These are phyloP conservation scores for Capitella teleta DNA, from an alignment of 1,140 invertebrate genomes.

Conservation along the genomic window DNA sequence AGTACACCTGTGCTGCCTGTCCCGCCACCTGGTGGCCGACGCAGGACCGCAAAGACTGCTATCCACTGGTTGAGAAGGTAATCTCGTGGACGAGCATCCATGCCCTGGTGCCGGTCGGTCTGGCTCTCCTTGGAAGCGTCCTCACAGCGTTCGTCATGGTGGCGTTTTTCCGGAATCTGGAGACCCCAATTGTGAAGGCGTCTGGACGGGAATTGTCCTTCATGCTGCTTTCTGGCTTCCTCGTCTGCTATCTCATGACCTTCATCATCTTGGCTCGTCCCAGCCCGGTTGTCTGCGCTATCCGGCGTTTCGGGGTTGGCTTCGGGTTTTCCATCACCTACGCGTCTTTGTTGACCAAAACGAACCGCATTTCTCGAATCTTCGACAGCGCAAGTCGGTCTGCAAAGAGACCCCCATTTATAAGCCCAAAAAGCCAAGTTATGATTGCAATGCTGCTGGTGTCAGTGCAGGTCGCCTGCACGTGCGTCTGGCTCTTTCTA, in stretches of 20 bases:
- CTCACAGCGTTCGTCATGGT: slow-evolving; percentile 28
- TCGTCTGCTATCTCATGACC: slow-evolving; percentile 35
- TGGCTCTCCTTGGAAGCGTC: slow-evolving; percentile 46
- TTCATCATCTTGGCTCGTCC: slow-evolving; percentile 43
- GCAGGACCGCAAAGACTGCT: slow-evolving; percentile 32
- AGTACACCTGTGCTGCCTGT: slow-evolving; percentile 54
- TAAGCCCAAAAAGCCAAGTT: slow-evolving; percentile 84
- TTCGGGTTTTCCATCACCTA: slow-evolving; percentile 61
- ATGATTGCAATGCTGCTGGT: slow-evolving; percentile 49
- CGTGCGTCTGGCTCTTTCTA: slow-evolving; percentile 74
- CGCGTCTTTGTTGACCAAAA: slow-evolving; percentile 64
- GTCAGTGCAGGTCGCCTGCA: slow-evolving; percentile 46
- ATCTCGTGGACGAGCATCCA: slow-evolving; percentile 32
- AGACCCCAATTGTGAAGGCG: slow-evolving; percentile 41
- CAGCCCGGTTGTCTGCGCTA: slow-evolving; percentile 50
- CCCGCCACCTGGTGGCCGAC: slow-evolving; percentile 43
- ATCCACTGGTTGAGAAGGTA: slow-evolving; percentile 16
- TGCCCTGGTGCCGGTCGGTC: slow-evolving; percentile 47
- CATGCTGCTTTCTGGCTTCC: slow-evolving; percentile 39
- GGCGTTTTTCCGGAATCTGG: slow-evolving; percentile 50
- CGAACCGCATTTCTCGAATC: slow-evolving; percentile 63
- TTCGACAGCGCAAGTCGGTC: slow-evolving; percentile 66
- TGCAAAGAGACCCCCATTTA: slow-evolving; percentile 79
- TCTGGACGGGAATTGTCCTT: slow-evolving; percentile 38
- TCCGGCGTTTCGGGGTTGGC: slow-evolving; percentile 55